Conservation (phyloP, 2,888 invertebrate genomes). For the Glaucopsyche alexis region DNA sequence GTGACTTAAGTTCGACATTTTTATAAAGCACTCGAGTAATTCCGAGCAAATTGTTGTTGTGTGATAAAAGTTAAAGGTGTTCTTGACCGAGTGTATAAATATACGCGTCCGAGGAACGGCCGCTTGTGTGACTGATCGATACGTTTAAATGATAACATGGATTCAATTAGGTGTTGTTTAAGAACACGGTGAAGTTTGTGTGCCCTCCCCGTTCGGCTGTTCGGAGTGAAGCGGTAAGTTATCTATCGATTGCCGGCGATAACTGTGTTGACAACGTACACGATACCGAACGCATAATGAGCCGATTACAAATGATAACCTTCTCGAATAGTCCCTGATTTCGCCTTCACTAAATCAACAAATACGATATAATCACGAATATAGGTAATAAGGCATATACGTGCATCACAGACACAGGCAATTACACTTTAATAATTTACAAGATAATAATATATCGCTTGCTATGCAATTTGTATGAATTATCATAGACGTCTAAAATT, state of each 20-base stretch:
- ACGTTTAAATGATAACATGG: conserved; percentile 78
- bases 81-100: conserved; percentile 70
- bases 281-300: not conserved
- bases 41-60: conserved; percentile 44
- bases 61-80: conserved; percentile 50
- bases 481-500: no score
- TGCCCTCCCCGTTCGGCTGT: conserved; percentile 49
- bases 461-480: no score
- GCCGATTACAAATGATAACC: conserved; percentile 17
- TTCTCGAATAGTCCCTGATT: not conserved
- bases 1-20: conserved; percentile 52
- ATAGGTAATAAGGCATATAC: no score
- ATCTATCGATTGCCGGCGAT: conserved; percentile 58
- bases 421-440: no score
- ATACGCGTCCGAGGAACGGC: conserved; percentile 70
- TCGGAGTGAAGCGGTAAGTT: conserved; percentile 56
- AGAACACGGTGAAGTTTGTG: conserved; percentile 63
- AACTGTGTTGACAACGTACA: conserved; percentile 44
- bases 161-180: conserved; percentile 72
- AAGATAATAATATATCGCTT: no score
- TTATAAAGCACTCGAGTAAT: conserved; percentile 37
- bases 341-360: not conserved
- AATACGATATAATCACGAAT: not conserved
- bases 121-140: conserved; percentile 77
- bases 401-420: no score